Evolutionary conservation across 2,797 vertebrate genomes (phyloP).

Genomic region (Sebastes minor): DNA sequence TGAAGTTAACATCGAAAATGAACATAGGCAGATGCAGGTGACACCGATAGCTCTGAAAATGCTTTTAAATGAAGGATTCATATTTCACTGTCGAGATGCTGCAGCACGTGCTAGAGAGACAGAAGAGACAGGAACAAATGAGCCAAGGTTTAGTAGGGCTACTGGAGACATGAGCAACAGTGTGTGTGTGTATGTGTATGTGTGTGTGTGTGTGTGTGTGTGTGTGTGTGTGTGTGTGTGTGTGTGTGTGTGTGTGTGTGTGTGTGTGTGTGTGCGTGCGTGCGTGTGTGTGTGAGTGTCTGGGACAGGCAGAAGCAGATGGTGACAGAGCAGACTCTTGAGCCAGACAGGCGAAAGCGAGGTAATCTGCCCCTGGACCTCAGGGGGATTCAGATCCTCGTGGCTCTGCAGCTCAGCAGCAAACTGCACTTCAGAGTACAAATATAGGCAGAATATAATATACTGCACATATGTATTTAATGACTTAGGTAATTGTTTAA

Average conservation of each 20-base stretch:
- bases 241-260: background rate
- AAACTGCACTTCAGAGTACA: conserved; percentile 9
- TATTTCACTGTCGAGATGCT: conserved; percentile 47
- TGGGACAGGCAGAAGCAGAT: conserved; percentile 43
- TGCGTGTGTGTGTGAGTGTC: too few species aligned
- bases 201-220: conserved; percentile 4
- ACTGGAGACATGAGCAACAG: conserved; percentile 22
- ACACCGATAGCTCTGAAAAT: conserved; percentile 20
- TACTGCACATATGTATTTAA: background rate
- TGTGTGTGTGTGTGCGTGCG: background rate
- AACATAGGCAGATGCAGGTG: conserved; percentile 2
- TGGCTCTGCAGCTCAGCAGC: background rate
- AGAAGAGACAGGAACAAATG: background rate
- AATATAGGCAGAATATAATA: background rate
- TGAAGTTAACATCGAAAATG: background rate
- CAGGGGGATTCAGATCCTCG: conserved; percentile 16
- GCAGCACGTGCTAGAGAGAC: conserved; percentile 8
- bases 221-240: background rate
- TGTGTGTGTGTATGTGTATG: background rate
- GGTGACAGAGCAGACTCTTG: conserved; percentile 40
- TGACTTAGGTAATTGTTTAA: background rate
- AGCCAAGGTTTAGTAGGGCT: conserved; percentile 33
- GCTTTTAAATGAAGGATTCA: conserved; percentile 26
- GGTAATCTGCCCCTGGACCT: conserved; percentile 38
- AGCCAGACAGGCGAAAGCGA: conserved; percentile 34